Conservation (phyloP, 2,888 invertebrate species). For the Stratiomys singularior region DNA sequence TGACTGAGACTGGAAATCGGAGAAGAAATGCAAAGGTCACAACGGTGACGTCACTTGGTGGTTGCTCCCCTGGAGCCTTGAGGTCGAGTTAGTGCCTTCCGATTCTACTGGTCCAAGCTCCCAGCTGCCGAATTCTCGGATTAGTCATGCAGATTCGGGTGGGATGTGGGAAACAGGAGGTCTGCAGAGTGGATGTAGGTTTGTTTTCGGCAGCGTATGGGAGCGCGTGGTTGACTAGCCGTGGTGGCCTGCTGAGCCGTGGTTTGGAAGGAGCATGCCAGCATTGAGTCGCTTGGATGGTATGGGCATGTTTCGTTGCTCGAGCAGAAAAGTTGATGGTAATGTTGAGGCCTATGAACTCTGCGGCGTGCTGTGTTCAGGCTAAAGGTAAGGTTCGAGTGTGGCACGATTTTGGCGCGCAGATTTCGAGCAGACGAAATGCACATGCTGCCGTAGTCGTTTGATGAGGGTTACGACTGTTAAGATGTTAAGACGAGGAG, state of each 20-base stretch:
- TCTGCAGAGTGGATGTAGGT: too few relatives aligned
- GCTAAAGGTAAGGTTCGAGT: too few relatives aligned
- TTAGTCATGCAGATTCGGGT: slow-evolving; percentile 13
- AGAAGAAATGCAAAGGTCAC: slow-evolving; percentile 20
- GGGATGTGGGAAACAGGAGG: background rate
- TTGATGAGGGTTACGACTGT: too few relatives aligned
- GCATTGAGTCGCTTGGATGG: background rate
- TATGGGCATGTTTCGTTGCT: slow-evolving; percentile 10
- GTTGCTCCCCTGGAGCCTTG: background rate
- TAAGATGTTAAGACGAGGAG: too few relatives aligned
- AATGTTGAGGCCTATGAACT: slow-evolving; percentile 16
- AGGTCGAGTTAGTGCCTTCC: background rate
- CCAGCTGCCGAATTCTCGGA: slow-evolving; percentile 28
- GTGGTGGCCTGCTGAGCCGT: slow-evolving; percentile 8
- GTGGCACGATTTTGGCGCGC: too few relatives aligned
- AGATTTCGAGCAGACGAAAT: too few relatives aligned
- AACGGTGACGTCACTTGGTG: slow-evolving; percentile 19
- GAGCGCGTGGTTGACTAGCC: background rate
- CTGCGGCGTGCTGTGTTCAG: background rate
- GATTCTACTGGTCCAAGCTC: slow-evolving; percentile 5
- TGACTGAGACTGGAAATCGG: background rate
- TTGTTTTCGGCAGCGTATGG: too few relatives aligned
- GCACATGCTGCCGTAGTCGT: too few relatives aligned
- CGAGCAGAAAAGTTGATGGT: background rate
- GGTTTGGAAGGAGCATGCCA: slow-evolving; percentile 9